Conservation (phyloP, 2,888 invertebrate genomes). For the Pristionchus entomophagus region DNA sequence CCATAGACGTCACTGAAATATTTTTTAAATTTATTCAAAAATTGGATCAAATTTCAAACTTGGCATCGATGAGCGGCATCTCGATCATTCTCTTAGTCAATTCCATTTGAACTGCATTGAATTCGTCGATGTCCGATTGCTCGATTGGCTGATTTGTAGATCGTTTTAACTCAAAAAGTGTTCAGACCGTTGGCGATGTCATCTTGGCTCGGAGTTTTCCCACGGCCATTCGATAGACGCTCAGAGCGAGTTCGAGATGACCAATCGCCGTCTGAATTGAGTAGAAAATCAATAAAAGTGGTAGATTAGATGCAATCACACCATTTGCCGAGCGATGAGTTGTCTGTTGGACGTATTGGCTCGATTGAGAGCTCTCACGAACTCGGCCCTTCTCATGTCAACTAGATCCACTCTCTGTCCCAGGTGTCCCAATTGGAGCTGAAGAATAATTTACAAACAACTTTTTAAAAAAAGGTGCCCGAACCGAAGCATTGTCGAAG, state of each 20-base stretch:
- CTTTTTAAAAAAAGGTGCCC: too few relatives aligned
- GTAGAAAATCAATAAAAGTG: too few relatives aligned
- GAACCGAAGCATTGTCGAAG: neutral
- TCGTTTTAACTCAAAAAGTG: neutral
- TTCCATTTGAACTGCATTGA: neutral
- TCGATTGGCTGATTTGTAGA: neutral
- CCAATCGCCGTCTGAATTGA: neutral
- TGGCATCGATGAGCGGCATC: neutral
- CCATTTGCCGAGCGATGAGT: neutral
- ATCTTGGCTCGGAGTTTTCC: neutral
- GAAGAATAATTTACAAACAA: too few relatives aligned
- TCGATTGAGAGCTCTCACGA: conserved; percentile 22
- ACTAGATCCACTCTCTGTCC: conserved; percentile 4
- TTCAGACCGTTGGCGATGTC: neutral
- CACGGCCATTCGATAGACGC: neutral
- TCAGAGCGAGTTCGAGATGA: neutral
- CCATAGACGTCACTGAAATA: neutral
- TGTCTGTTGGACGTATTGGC: neutral
- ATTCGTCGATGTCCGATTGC: conserved; percentile 16
- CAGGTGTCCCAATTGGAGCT: neutral
- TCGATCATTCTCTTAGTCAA: conserved; percentile 1
- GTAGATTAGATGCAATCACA: neutral
- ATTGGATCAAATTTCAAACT: neutral
- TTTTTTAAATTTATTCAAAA: too few relatives aligned
- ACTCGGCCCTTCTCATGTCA: neutral